phyloP scores from a whole-genome alignment of 2,113 vertebrate genomes.

The Pavo muticus region DNA sequence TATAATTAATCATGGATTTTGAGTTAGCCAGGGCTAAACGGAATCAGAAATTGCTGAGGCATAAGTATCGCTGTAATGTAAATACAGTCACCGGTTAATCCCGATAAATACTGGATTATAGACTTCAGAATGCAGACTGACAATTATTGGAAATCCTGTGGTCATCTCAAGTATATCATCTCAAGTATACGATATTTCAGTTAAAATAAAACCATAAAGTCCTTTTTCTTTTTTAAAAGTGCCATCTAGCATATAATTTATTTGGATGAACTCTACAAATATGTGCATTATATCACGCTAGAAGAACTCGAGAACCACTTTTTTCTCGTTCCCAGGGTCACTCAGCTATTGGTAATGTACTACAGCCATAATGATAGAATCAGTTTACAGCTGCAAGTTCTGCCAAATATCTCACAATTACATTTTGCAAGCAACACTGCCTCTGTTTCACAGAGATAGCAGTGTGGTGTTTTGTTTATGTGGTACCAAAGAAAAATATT shows the following conservation, averaged over 20 bases:
- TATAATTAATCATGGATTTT: constrained; percentile 25
- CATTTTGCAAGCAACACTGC: constrained; percentile 34
- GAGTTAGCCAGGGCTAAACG: background rate
- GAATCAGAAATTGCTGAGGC: constrained; percentile 31
- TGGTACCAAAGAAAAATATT: constrained; percentile 53
- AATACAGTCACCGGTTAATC: constrained; percentile 54
- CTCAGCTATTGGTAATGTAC: constrained; percentile 39
- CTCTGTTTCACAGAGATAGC: constrained; percentile 50
- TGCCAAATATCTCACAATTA: constrained; percentile 63
- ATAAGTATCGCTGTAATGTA: constrained; percentile 40
- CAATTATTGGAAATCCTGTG: constrained; percentile 50
- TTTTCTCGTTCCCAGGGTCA: constrained; percentile 62
- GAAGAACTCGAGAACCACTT: constrained; percentile 60
- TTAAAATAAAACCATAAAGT: constrained; percentile 40
- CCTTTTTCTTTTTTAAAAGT: constrained; percentile 23
- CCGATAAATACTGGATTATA: constrained; percentile 56
- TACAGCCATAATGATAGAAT: constrained; percentile 57
- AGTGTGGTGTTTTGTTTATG: constrained; percentile 36
- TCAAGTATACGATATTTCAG: constrained; percentile 42
- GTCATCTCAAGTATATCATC: constrained; percentile 32
- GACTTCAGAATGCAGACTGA: constrained; percentile 29
- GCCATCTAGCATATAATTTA: constrained; percentile 62
- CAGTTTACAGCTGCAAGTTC: constrained; percentile 16
- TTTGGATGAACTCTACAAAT: constrained; percentile 45
- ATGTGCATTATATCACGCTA: constrained; percentile 34